Percentiles rank a stretch among this genome's conserved stretches.
phyloP scores from a whole-genome alignment of 2,113 vertebrate genomes.

The Xerus inauris region DNA sequence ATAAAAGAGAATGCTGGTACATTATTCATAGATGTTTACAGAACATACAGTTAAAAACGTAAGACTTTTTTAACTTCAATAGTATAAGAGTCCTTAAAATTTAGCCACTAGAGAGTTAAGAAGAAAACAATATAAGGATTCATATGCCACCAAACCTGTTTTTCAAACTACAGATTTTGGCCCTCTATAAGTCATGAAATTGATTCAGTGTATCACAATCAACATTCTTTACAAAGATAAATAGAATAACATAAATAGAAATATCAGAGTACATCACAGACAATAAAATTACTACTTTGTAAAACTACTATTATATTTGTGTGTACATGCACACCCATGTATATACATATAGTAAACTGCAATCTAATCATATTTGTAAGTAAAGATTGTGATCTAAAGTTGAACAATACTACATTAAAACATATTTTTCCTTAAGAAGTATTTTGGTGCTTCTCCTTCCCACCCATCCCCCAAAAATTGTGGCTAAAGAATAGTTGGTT shows the following conservation, averaged over 20 bases:
- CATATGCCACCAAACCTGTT: neutral
- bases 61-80: constrained; percentile 13
- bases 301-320: neutral
- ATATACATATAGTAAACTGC: neutral
- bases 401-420: constrained; percentile 48
- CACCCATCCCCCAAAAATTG: neutral
- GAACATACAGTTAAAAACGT: neutral
- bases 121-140: constrained; percentile 44
- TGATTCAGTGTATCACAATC: neutral
- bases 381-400: neutral
- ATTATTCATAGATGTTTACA: constrained; percentile 8
- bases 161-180: neutral
- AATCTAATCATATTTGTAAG: neutral
- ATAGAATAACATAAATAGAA: neutral
- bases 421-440: constrained; percentile 21
- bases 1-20: neutral
- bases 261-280: neutral
- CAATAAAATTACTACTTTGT: neutral
- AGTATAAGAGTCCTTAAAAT: neutral
- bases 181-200: neutral
- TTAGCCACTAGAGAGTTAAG: neutral
- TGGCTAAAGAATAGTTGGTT: neutral
- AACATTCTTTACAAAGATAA: constrained; percentile 34
- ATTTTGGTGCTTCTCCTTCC: neutral
- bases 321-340: accelerated